phyloP scores from a whole-genome alignment of 2,113 vertebrate species.

The Sorex fumeus region DNA sequence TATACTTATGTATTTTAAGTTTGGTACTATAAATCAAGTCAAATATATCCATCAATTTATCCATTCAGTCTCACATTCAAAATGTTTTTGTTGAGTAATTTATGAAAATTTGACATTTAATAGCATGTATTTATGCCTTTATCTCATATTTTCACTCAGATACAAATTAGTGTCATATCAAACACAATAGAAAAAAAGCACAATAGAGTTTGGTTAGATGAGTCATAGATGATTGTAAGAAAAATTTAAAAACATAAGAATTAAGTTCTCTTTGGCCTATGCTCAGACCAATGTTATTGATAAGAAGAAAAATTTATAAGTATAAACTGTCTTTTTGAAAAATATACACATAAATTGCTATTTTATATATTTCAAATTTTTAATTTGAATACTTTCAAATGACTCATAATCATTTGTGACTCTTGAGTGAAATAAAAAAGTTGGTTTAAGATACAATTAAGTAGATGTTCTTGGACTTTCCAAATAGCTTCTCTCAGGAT shows the following conservation, averaged over 20 bases:
- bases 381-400: neutral
- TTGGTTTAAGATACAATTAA: neutral
- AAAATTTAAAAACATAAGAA: neutral
- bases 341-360: neutral
- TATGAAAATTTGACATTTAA: neutral
- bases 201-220: neutral
- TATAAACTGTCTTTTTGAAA: neutral
- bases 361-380: neutral
- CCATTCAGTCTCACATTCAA: neutral
- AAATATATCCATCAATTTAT: conserved; percentile 1
- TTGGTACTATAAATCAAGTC: neutral
- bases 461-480: neutral
- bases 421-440: neutral
- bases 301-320: too few species aligned
- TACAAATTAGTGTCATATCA: neutral
- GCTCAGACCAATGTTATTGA: neutral
- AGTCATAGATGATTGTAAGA: neutral
- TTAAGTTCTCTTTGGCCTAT: neutral
- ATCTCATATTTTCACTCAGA: neutral
- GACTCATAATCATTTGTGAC: neutral
- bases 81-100: conserved; percentile 7
- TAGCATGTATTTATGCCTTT: neutral
- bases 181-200: neutral
- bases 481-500: neutral
- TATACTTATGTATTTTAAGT: neutral